These are phyloP conservation scores for Tamias sibiricus DNA, from an alignment of 2,113 vertebrate species.

Conservation along the genomic window DNA sequence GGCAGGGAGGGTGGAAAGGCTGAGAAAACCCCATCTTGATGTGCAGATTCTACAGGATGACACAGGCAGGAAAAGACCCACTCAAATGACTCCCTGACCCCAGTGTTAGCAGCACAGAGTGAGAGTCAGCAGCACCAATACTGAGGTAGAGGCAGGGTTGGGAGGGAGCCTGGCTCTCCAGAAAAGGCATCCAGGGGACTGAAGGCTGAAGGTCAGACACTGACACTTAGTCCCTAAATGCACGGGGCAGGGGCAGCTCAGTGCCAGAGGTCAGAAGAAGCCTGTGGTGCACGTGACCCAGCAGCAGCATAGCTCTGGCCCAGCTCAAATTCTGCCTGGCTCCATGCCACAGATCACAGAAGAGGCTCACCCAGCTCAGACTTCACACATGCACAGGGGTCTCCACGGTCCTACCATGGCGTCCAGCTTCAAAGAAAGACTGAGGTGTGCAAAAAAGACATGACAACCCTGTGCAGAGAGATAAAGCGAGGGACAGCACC, in stretches of 20 bases:
- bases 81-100: rapidly evolving
- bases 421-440: neutral
- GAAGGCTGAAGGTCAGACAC: neutral
- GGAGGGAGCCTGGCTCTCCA: no score
- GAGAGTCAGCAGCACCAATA: neutral
- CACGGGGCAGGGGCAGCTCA: neutral
- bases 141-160: no score
- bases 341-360: neutral
- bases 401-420: neutral
- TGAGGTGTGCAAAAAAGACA: neutral
- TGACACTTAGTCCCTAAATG: neutral
- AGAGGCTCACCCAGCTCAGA: neutral
- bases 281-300: neutral
- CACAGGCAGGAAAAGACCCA: rapidly evolving
- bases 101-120: rapidly evolving
- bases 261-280: rapidly evolving
- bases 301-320: neutral
- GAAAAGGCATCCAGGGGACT: neutral
- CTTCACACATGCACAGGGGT: rapidly evolving
- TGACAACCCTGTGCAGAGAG: neutral
- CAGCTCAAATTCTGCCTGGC: no score
- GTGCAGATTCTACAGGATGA: neutral
- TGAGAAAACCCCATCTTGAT: rapidly evolving
- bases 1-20: neutral
- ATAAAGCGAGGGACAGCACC: neutral